Percentiles rank a stretch among this genome's conserved stretches.
Conservation (phyloP, 1,140 invertebrate species). For the Dufourea novaeangliae region DNA sequence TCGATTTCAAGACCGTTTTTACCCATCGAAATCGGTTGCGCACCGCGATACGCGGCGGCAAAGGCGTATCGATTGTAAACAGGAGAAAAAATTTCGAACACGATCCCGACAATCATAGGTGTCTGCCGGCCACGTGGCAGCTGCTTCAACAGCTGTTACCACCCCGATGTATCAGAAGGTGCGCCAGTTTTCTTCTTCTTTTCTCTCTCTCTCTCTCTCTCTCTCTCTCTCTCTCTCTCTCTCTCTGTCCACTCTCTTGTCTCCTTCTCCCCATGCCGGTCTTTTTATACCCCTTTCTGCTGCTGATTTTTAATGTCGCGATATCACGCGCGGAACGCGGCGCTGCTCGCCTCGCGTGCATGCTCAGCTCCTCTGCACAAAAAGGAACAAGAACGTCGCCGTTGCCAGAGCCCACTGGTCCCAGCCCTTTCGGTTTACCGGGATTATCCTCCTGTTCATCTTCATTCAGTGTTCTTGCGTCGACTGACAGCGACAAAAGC, state of each 20-base stretch:
- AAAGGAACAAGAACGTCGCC: conserved; percentile 12
- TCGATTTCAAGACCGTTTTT: neutral
- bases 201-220: neutral
- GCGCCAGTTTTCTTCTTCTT: conserved; percentile 36
- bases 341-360: conserved; percentile 42
- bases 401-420: conserved; percentile 5
- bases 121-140: conserved; percentile 67
- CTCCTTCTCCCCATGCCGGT: neutral
- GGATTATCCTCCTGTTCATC: conserved; percentile 41
- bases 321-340: conserved; percentile 43
- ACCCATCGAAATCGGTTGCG: neutral
- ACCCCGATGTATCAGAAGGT: conserved; percentile 59
- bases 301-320: conserved; percentile 62
- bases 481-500: conserved; percentile 35
- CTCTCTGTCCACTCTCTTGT: too few species aligned
- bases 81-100: conserved; percentile 52
- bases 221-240: neutral
- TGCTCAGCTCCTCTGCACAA: conserved; percentile 15
- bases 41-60: conserved; percentile 19
- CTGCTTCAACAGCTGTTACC: conserved; percentile 69
- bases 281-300: conserved; percentile 12
- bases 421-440: conserved; percentile 15
- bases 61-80: conserved; percentile 53
- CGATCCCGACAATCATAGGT: conserved; percentile 60
- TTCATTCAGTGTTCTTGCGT: conserved; percentile 41